phyloP scores from a whole-genome alignment of 2,113 vertebrate genomes.

The Cavia aperea region DNA sequence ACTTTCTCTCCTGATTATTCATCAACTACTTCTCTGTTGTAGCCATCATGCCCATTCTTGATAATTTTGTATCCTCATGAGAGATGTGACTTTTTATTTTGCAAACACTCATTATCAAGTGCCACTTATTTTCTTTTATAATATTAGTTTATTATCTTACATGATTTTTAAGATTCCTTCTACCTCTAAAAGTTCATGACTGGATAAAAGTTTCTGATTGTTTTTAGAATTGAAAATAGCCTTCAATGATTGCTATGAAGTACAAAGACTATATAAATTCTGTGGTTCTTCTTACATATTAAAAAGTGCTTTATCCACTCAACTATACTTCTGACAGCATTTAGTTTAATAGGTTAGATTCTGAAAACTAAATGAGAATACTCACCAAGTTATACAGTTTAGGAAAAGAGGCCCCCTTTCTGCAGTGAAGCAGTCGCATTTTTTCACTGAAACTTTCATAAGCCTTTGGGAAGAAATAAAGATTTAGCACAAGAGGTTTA shows the following conservation, averaged over 20 bases:
- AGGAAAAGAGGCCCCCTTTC: conserved; percentile 34
- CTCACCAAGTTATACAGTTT: conserved; percentile 62
- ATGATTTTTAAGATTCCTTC: not conserved
- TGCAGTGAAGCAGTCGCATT: conserved; percentile 62
- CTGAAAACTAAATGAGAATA: conserved; percentile 38
- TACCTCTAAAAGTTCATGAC: not conserved
- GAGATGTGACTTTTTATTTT: conserved; percentile 15
- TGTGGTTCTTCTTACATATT: not conserved
- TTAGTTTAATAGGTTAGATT: not conserved
- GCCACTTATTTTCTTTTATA: conserved; percentile 33
- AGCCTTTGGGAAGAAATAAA: conserved; percentile 61
- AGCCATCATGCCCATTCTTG: not conserved
- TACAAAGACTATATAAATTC: not conserved
- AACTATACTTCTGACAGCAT: not conserved
- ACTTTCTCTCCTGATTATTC: not conserved
- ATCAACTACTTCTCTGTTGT: not conserved
- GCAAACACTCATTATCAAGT: not conserved
- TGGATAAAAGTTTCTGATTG: not conserved
- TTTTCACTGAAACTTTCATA: conserved; percentile 67
- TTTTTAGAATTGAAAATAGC: conserved; percentile 30
- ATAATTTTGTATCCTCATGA: not conserved
- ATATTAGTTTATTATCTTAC: conserved; percentile 10
- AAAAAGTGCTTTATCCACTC: not conserved
- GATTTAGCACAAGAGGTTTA: conserved; percentile 8
- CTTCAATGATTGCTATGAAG: not conserved